phyloP scores from a whole-genome alignment of 2,113 vertebrate genomes.

The Polypterus senegalus region DNA sequence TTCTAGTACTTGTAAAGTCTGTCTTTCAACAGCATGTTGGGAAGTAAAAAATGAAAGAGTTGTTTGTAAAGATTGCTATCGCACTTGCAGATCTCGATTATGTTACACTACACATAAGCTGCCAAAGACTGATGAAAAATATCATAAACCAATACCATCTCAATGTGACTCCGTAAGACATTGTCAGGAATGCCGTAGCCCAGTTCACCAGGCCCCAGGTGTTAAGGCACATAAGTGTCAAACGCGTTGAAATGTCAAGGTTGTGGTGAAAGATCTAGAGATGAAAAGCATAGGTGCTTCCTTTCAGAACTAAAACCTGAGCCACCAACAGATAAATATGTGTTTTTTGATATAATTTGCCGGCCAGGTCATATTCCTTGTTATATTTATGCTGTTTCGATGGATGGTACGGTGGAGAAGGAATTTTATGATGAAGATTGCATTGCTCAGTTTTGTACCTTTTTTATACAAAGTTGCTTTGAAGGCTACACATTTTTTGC shows the following conservation, averaged over 20 bases:
- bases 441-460: background rate
- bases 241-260: background rate
- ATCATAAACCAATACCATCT: background rate
- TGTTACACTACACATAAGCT: background rate
- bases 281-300: background rate
- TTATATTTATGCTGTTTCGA: background rate
- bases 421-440: background rate
- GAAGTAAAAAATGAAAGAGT: background rate
- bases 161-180: background rate
- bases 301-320: background rate
- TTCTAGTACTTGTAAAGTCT: background rate
- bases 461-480: background rate
- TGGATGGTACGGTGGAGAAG: background rate
- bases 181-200: background rate
- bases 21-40: background rate
- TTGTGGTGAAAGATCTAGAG: background rate
- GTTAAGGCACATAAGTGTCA: background rate
- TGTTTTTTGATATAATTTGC: background rate
- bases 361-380: background rate
- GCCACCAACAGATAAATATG: background rate
- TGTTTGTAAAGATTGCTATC: background rate
- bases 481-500: background rate
- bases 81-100: background rate
- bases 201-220: background rate
- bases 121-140: background rate